Conservation (phyloP, 1,140 invertebrate genomes). For the Drosophila subpulchrella region DNA sequence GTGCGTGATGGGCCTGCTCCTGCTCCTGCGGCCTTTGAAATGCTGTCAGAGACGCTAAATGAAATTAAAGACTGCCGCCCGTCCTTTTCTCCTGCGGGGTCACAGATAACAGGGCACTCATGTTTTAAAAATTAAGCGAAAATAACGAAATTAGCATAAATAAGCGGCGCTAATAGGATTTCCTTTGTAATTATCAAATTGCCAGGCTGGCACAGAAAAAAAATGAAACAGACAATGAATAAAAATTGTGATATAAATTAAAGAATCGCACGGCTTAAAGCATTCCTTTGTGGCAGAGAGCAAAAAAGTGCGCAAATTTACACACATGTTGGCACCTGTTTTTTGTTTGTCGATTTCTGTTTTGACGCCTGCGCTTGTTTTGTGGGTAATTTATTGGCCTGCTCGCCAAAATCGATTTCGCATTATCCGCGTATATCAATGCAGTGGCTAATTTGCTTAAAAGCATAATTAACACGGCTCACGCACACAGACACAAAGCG, state of each 20-base stretch:
- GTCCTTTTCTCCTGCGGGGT: conserved; percentile 1
- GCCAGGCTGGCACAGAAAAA: conserved; percentile 25
- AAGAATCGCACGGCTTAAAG: conserved; percentile 41
- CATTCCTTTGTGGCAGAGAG: conserved; percentile 10
- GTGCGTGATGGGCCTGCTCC: conserved; percentile 40
- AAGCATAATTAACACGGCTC: conserved; percentile 74
- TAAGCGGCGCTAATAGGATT: conserved; percentile 76
- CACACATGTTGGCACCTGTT: conserved; percentile 48
- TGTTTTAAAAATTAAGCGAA: conserved; percentile 68
- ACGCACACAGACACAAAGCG: conserved; percentile 13
- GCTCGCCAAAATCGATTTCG: conserved; percentile 68
- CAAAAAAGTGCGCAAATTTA: conserved; percentile 8
- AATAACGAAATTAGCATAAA: conserved; percentile 78
- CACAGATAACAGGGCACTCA: conserved; percentile 69
- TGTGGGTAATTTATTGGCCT: conserved; percentile 67
- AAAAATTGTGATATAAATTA: conserved; percentile 42
- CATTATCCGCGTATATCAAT: conserved; percentile 70
- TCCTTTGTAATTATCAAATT: conserved; percentile 79
- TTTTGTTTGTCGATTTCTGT: conserved; percentile 34
- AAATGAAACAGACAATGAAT: conserved; percentile 15
- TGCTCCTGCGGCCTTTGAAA: conserved; percentile 13
- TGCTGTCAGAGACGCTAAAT: conserved; percentile 53
- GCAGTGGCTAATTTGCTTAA: conserved; percentile 80
- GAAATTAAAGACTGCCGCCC: conserved; percentile 70
- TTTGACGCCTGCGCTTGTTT: conserved; percentile 53